A percentile compares a stretch with the other conserved stretches of the same genome.
phyloP scores from a whole-genome alignment of 1,140 invertebrate genomes.

The Euura lappo region DNA sequence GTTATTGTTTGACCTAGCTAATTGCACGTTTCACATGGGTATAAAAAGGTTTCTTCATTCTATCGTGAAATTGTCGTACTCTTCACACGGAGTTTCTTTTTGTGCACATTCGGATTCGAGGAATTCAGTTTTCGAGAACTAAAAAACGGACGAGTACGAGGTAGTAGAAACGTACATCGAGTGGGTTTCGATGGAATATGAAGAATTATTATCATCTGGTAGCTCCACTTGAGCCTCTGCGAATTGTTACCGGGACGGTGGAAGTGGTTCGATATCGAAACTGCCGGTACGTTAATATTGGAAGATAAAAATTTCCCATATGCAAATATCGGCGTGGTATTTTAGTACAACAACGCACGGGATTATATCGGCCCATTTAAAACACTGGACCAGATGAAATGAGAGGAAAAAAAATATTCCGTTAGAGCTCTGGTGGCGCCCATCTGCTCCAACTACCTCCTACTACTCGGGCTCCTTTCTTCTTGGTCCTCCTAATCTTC shows the following conservation, averaged over 20 bases:
- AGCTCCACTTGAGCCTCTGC: not conserved
- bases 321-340: too few species aligned
- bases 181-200: too few species aligned
- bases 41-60: too few species aligned
- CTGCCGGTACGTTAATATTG: not conserved
- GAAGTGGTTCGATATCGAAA: not conserved
- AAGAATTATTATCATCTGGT: not conserved
- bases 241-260: not conserved
- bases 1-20: not conserved
- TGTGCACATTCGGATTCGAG: too few species aligned
- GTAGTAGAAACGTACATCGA: not conserved
- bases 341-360: not conserved
- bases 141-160: too few species aligned
- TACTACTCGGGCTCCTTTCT: not conserved
- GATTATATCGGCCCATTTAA: conserved; percentile 5
- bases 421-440: not conserved
- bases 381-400: not conserved
- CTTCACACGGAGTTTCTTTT: too few species aligned
- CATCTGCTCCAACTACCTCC: not conserved
- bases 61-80: too few species aligned
- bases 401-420: not conserved
- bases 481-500: not conserved
- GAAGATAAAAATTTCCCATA: not conserved
- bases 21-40: not conserved
- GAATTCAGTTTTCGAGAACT: too few species aligned